phyloP scores from a whole-genome alignment of 1,140 invertebrate genomes.

The Berghia stephanieae region DNA sequence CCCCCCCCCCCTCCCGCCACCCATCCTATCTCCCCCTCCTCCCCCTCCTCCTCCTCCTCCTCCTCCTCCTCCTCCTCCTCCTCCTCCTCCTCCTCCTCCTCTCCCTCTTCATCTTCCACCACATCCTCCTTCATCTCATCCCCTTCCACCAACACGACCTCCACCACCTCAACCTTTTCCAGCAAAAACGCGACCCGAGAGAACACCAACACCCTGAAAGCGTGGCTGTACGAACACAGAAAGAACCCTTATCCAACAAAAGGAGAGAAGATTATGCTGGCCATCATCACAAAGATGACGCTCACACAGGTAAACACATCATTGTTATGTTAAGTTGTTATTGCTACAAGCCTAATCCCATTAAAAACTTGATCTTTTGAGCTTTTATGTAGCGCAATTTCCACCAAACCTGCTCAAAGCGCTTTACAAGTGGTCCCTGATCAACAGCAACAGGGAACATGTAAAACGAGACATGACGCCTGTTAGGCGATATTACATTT shows the following conservation, averaged over 20 bases:
- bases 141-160: not conserved
- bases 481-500: no score
- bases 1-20: no score
- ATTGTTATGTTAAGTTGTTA: no score
- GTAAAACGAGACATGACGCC: no score
- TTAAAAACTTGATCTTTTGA: no score
- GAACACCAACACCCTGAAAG: constrained; percentile 92
- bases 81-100: not conserved
- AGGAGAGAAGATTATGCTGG: constrained; percentile 98
- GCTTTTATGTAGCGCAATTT: no score
- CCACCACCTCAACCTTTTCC: not conserved
- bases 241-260: constrained; percentile 99
- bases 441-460: no score
- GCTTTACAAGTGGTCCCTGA: no score
- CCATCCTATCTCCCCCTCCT: not conserved
- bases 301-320: constrained; percentile 84
- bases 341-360: no score
- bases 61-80: not conserved
- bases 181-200: constrained; percentile 96
- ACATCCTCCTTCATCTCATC: not conserved
- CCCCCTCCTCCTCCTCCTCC: not conserved
- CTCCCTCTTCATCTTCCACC: not conserved
- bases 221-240: constrained; percentile 98
- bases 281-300: constrained; percentile 99
- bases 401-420: no score